Base-by-base conservation (phyloP, 2,888 invertebrate species). In the Danaus chrysippus region DNA sequence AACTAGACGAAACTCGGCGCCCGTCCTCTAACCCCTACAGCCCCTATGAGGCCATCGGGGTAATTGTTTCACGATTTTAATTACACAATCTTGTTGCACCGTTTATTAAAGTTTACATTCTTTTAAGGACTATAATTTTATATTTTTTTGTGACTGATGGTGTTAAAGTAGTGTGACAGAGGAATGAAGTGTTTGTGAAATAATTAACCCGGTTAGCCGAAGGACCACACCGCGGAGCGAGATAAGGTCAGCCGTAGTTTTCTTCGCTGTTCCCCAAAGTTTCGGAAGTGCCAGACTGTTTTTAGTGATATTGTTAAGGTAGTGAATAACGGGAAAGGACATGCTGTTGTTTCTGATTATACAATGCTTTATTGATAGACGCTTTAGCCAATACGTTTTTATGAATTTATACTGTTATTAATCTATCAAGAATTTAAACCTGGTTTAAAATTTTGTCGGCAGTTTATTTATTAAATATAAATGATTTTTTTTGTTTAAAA, bases 1-100 rank as follows among this genome's bases (percentile, higher is more conserved):
- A 91, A 91, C 90, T 84, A 89, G 88, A 89, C 87, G 86, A 84
- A 87, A 89, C 89, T 87, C 90, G 88, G 90, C 90, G 83, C 86
- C 87, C 81, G 81, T 86, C 83, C 85, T 87, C 84, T 85, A 83
- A 85, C 81, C 85, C 78, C 80, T 74, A 81, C 70, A 68, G 80
- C 78, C 79, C 81, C 77, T 78, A 76, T 71, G 70, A 83, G 79
- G 79, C 79, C 79, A 77, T 77, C 83, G 82, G 82, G 78, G 78
- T 82, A 85, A 82, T 84, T 79, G 78, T 84, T 84, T 82, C 81
- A 81, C 83, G 57, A 62, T 61, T 58, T 43, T 59, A 52, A 61
- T 59, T 59, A 64, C 58, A 59, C 56, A 55, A 60, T 58, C 59
- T 62, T 54, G 57, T 62, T 49, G 59, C 57, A 63, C 59, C 42